phyloP scores from a whole-genome alignment of 1,140 invertebrate species.

The Micrasema longulum region DNA sequence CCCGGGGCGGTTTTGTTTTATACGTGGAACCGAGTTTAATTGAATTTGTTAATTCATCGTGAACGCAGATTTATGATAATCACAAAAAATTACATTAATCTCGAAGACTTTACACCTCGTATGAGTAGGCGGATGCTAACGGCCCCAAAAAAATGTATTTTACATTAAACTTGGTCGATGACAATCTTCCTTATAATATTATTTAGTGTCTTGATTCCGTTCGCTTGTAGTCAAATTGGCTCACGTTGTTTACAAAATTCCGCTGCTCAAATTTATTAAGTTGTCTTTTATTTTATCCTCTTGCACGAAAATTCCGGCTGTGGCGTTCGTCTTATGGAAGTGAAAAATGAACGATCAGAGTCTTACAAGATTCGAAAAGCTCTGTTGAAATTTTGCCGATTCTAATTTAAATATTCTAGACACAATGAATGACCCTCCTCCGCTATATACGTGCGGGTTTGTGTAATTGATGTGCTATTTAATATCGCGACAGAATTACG shows the following conservation, averaged over 20 bases:
- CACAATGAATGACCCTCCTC: constrained; percentile 32
- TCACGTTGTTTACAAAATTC: neutral
- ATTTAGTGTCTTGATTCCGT: no score
- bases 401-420: constrained; percentile 28
- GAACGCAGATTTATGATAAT: constrained; percentile 16
- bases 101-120: constrained; percentile 8
- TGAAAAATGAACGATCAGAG: constrained; percentile 30
- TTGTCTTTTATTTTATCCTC: constrained; percentile 8
- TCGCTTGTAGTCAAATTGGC: constrained; percentile 2
- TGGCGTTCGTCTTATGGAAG: constrained; percentile 1
- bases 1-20: constrained; percentile 17
- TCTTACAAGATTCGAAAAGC: constrained; percentile 24
- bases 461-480: constrained; percentile 22
- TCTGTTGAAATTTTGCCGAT: constrained; percentile 10
- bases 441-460: neutral
- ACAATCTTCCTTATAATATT: constrained; percentile 6
- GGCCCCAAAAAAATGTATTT: neutral
- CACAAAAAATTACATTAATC: constrained; percentile 9
- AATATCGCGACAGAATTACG: constrained; percentile 22
- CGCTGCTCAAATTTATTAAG: neutral
- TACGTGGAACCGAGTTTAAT: constrained; percentile 5
- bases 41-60: constrained; percentile 27
- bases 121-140: neutral
- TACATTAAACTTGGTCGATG: neutral
- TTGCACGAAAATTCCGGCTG: constrained; percentile 29